Percentiles rank a stretch among this genome's conserved stretches.
These are phyloP conservation scores for Pangasius macronema DNA, from an alignment of 2,797 vertebrate genomes.

Conservation along the genomic window DNA sequence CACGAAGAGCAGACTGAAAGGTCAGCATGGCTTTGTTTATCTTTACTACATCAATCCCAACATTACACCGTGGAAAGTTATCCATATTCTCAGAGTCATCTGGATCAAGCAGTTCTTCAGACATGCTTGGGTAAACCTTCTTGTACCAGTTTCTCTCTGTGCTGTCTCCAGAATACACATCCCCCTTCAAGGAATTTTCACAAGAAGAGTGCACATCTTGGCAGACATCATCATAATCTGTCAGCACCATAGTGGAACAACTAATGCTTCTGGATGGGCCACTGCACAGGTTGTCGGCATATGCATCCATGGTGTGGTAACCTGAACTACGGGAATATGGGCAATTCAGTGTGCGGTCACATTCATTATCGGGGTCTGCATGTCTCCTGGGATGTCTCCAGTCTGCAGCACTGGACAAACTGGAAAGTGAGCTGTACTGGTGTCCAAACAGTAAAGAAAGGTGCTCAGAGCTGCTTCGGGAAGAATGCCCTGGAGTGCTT, in stretches of 20 bases:
- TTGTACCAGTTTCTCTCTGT: constrained; percentile 69
- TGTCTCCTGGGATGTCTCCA: constrained; percentile 59
- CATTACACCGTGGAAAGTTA: constrained; percentile 70
- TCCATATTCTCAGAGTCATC: constrained; percentile 67
- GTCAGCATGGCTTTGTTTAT: constrained; percentile 84
- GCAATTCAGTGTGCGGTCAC: constrained; percentile 69
- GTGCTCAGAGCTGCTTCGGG: constrained; percentile 75
- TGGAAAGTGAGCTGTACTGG: constrained; percentile 67
- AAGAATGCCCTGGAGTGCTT: constrained; percentile 71
- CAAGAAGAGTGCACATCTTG: constrained; percentile 65
- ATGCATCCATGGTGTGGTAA: constrained; percentile 72
- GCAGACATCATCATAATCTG: constrained; percentile 70
- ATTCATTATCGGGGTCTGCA: constrained; percentile 60
- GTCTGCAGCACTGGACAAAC: constrained; percentile 64
- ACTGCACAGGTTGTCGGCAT: constrained; percentile 64
- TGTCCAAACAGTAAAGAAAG: constrained; percentile 74
- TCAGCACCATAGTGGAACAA: constrained; percentile 72
- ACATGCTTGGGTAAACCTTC: constrained; percentile 53
- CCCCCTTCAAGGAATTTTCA: constrained; percentile 65
- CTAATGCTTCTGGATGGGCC: constrained; percentile 72
- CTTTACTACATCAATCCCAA: constrained; percentile 81
- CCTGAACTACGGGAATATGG: constrained; percentile 74
- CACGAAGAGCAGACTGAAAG: constrained; percentile 84
- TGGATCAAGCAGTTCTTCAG: constrained; percentile 60
- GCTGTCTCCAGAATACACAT: constrained; percentile 66